phyloP scores from a whole-genome alignment of 2,888 invertebrate genomes.

The Trichogramma evanescens region DNA sequence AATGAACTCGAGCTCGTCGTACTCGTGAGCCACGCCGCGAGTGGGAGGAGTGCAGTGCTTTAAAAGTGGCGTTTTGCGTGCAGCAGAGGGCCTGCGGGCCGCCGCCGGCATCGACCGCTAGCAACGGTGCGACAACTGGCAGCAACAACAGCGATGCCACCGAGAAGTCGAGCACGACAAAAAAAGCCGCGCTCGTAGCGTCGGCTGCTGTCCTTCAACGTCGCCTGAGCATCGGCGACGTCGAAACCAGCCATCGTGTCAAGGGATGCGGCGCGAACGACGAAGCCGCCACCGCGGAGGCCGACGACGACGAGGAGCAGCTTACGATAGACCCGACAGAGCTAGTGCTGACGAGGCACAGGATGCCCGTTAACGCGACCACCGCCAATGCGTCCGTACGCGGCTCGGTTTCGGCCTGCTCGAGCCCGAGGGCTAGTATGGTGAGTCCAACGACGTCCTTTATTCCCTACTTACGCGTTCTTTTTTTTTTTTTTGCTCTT shows the following conservation, averaged over 20 bases:
- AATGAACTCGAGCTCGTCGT: no score
- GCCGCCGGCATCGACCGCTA: background rate
- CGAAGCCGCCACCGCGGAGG: background rate
- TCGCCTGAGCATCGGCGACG: background rate
- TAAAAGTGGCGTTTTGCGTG: conserved; percentile 15
- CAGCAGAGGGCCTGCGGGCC: background rate
- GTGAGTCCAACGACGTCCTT: conserved; percentile 1
- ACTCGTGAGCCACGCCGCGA: background rate
- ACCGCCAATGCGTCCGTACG: no score
- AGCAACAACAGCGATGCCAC: background rate
- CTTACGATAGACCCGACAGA: no score
- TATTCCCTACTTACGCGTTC: no score
- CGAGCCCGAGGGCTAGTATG: conserved; percentile 5
- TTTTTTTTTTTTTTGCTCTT: background rate
- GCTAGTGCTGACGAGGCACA: no score
- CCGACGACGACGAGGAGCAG: background rate
- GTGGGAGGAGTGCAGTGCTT: background rate
- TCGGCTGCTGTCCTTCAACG: background rate
- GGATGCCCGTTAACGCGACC: no score
- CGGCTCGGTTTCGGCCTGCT: conserved; percentile 1
- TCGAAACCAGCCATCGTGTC: background rate
- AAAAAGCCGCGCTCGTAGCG: background rate
- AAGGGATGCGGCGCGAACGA: conserved; percentile 7
- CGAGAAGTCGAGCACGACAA: background rate
- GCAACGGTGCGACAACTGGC: background rate